Percentiles rank a stretch among this genome's conserved stretches.
Conservation (phyloP, 1,140 invertebrate genomes). For the Caligus rogercresseyi region DNA sequence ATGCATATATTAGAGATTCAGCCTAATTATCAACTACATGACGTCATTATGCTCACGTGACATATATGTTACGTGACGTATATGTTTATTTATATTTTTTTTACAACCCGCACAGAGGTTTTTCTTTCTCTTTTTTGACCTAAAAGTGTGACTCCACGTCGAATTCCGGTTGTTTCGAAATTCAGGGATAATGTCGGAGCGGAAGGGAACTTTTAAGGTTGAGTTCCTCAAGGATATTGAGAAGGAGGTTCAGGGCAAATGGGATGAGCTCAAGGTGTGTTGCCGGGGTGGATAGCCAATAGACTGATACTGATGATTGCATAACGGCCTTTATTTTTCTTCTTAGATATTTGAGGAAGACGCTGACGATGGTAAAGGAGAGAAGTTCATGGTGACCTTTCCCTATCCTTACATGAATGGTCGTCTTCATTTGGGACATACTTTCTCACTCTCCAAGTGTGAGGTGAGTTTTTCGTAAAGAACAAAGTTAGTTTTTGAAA, state of each 20-base stretch:
- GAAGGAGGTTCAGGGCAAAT: constrained; percentile 13
- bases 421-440: constrained; percentile 86
- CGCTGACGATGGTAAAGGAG: constrained; percentile 30
- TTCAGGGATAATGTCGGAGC: not conserved
- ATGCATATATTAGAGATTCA: too few species aligned
- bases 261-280: constrained; percentile 14
- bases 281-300: not conserved
- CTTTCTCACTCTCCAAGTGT: constrained; percentile 90
- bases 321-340: too few species aligned
- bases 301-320: not conserved
- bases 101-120: too few species aligned
- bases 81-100: too few species aligned
- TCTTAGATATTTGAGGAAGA: constrained; percentile 24
- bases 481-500: not conserved
- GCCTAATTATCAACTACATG: too few species aligned
- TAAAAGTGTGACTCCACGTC: not conserved
- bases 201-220: constrained; percentile 22
- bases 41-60: too few species aligned
- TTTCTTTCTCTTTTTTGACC: too few species aligned
- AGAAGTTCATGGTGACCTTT: constrained; percentile 87
- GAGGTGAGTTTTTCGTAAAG: constrained; percentile 34
- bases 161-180: not conserved
- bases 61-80: too few species aligned
- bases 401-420: constrained; percentile 99
- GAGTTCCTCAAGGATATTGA: constrained; percentile 22